Evolutionary conservation across 2,888 invertebrate species (phyloP).

Genomic region (Unio pictorum): DNA sequence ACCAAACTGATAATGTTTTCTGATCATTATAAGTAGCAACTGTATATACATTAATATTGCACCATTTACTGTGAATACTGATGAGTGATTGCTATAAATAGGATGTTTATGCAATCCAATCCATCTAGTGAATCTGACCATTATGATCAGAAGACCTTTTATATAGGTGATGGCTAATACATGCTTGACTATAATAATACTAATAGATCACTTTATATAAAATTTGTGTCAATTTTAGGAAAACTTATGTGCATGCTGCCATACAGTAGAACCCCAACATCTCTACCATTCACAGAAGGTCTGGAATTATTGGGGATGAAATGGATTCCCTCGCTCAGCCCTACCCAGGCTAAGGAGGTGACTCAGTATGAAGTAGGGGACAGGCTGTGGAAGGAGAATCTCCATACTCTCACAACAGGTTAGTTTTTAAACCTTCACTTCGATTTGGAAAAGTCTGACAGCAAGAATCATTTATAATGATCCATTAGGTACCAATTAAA

Average conservation of each 20-base stretch:
- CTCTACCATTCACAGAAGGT: conserved; percentile 41
- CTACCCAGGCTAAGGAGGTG: conserved; percentile 64
- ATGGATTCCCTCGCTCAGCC: conserved; percentile 59
- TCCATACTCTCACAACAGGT: conserved; percentile 62
- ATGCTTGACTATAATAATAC: not conserved
- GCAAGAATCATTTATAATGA: not conserved
- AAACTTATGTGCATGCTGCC: conserved; percentile 55
- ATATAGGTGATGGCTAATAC: too few relatives aligned
- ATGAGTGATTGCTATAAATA: too few relatives aligned
- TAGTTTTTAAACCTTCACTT: not conserved
- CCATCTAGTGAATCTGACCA: too few relatives aligned
- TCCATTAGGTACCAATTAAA: not conserved
- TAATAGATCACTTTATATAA: not conserved
- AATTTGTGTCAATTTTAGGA: conserved; percentile 33
- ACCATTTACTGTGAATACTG: too few relatives aligned
- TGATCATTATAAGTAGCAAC: too few relatives aligned
- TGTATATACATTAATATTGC: too few relatives aligned
- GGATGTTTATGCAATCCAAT: too few relatives aligned
- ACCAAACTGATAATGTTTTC: too few relatives aligned
- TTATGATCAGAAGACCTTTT: not conserved
- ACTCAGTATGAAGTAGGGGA: conserved; percentile 67
- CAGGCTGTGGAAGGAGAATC: conserved; percentile 58
- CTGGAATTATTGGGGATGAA: conserved; percentile 66
- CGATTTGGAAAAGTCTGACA: not conserved
- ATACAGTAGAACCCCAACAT: conserved; percentile 42